phyloP scores from a whole-genome alignment of 2,113 vertebrate species.

The Oncorhynchus tshawytscha region DNA sequence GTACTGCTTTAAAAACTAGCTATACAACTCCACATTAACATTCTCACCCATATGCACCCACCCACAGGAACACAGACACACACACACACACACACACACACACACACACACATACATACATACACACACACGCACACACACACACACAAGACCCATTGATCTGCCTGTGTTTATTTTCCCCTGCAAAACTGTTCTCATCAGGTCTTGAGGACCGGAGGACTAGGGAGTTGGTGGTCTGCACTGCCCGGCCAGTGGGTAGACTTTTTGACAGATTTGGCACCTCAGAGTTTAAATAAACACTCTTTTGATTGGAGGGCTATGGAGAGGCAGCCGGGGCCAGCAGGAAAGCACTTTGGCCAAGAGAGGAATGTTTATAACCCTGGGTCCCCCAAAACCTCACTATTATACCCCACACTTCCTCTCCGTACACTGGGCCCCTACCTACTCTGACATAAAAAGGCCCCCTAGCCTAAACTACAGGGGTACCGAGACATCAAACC shows the following conservation, averaged over 20 bases:
- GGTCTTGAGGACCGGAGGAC: constrained; percentile 9
- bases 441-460: not conserved
- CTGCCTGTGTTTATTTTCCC: constrained; percentile 34
- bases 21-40: not conserved
- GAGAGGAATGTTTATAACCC: not conserved
- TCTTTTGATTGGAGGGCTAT: constrained; percentile 17
- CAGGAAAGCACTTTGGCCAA: not conserved
- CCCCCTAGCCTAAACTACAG: too few relatives aligned
- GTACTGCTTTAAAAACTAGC: not conserved
- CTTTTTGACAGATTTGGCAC: constrained; percentile 39
- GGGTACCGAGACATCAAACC: not conserved
- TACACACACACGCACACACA: constrained; percentile 15
- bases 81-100: constrained; percentile 9
- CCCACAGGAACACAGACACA: constrained; percentile 6
- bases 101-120: not conserved
- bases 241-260: not conserved
- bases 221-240: too few relatives aligned
- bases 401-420: not conserved
- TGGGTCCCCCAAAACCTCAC: not conserved
- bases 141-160: constrained; percentile 16
- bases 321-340: not conserved
- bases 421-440: not conserved
- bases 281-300: constrained; percentile 36
- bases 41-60: not conserved
- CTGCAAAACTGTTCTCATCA: constrained; percentile 6